Evolutionary conservation across 2,797 vertebrate genomes (phyloP).

Genomic region (Heliangelus exortis): DNA sequence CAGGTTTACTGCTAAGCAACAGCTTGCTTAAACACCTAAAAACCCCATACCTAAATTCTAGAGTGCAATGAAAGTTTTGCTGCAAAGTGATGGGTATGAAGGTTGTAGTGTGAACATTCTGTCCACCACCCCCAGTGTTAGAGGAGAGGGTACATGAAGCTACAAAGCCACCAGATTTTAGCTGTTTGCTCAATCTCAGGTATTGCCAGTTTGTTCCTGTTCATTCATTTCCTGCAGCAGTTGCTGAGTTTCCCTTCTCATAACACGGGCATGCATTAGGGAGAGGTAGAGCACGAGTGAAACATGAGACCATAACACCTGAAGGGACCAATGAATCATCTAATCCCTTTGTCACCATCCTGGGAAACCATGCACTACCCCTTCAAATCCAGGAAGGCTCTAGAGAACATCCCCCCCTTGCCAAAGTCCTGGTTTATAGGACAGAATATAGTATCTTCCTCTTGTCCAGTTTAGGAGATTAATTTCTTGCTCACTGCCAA

Average conservation of each 20-base stretch:
- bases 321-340: not conserved
- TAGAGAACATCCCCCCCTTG: not conserved
- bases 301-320: not conserved
- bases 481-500: not conserved
- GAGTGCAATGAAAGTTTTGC: not conserved
- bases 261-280: not conserved
- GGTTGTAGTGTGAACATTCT: not conserved
- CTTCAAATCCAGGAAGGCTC: not conserved
- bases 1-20: constrained; percentile 5
- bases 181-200: not conserved
- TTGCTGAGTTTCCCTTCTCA: not conserved
- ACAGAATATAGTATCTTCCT: not conserved
- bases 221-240: not conserved
- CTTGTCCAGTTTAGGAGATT: not conserved
- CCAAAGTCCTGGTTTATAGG: not conserved
- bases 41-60: not conserved
- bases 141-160: not conserved
- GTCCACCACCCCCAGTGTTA: not conserved
- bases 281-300: not conserved
- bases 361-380: not conserved
- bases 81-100: not conserved
- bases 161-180: not conserved
- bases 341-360: not conserved
- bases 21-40: not conserved
- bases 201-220: not conserved